Conservation (phyloP, 1,140 invertebrate genomes). For the Dinoponera quadriceps region DNA sequence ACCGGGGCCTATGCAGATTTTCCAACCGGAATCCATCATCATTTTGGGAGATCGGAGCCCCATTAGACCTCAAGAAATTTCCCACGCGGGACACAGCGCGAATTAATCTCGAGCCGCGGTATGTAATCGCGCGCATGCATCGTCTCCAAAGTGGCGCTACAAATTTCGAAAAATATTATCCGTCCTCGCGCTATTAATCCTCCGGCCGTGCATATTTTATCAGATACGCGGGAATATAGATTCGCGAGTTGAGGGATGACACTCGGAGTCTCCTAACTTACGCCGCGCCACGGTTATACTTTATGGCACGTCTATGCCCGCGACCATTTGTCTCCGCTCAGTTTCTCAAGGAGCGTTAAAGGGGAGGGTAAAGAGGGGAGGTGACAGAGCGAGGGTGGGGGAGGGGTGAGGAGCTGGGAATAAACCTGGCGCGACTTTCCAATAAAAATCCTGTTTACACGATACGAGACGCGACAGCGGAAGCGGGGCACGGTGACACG, state of each 20-base stretch:
- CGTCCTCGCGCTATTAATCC: conserved; percentile 34
- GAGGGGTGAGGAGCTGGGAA: background rate
- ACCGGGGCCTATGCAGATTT: too few species aligned
- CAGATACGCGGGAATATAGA: conserved; percentile 30
- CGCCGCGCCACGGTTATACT: conserved; percentile 35
- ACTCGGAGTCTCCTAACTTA: conserved; percentile 44
- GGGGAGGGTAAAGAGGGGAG: background rate
- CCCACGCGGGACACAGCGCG: too few species aligned
- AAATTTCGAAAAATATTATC: conserved; percentile 25
- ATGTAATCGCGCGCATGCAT: background rate
- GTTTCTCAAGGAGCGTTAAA: conserved; percentile 31
- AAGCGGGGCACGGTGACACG: conserved; percentile 30
- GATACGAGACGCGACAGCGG: conserved; percentile 27
- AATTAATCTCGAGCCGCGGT: too few species aligned
- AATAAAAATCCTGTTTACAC: conserved; percentile 60
- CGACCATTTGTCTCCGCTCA: conserved; percentile 49
- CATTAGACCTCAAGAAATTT: too few species aligned
- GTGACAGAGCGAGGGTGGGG: too few species aligned
- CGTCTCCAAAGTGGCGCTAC: background rate
- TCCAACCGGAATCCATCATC: too few species aligned
- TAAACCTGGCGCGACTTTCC: conserved; percentile 58
- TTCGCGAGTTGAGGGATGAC: conserved; percentile 42
- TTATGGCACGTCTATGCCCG: conserved; percentile 48
- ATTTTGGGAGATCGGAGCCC: too few species aligned
- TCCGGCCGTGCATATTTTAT: conserved; percentile 29